A percentile compares a stretch with the other conserved stretches of the same genome.
phyloP scores from a whole-genome alignment of 92 coral and sea anemone species.

The Virgularia gustaviana region DNA sequence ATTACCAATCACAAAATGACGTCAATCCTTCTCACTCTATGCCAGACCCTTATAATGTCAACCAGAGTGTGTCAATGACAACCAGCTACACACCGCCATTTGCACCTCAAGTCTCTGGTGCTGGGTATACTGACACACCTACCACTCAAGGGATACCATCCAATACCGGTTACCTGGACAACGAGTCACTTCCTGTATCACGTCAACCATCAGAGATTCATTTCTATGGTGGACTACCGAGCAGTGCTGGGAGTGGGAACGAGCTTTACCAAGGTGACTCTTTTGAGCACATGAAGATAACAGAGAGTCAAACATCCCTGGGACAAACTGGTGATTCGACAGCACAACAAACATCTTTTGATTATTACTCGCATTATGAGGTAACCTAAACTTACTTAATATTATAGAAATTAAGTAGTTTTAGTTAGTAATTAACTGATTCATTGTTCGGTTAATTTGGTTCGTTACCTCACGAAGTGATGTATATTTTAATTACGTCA shows the following conservation, averaged over 20 bases:
- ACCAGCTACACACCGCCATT: not conserved
- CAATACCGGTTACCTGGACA: not conserved
- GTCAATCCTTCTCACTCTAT: too few species aligned
- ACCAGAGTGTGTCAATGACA: too few species aligned
- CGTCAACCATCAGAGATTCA: constrained; percentile 10
- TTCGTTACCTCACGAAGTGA: too few species aligned
- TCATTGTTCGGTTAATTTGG: too few species aligned
- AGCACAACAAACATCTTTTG: not conserved
- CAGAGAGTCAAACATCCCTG: too few species aligned
- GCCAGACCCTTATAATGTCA: constrained; percentile 1
- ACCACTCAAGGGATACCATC: not conserved
- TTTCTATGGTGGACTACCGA: not conserved
- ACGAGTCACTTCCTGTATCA: not conserved
- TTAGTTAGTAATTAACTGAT: too few species aligned
- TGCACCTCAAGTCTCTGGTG: not conserved
- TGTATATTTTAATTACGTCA: too few species aligned
- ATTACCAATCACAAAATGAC: too few species aligned
- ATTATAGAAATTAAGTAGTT: too few species aligned
- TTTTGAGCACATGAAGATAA: constrained; percentile 6
- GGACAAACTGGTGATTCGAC: not conserved
- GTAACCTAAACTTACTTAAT: too few species aligned
- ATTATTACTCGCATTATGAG: constrained; percentile 4
- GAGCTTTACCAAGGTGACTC: constrained; percentile 12
- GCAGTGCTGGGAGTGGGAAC: not conserved
- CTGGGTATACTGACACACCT: not conserved